These are phyloP conservation scores for Caenorhabditis tropicalis DNA, from an alignment of 1,140 invertebrate species.

Conservation along the genomic window DNA sequence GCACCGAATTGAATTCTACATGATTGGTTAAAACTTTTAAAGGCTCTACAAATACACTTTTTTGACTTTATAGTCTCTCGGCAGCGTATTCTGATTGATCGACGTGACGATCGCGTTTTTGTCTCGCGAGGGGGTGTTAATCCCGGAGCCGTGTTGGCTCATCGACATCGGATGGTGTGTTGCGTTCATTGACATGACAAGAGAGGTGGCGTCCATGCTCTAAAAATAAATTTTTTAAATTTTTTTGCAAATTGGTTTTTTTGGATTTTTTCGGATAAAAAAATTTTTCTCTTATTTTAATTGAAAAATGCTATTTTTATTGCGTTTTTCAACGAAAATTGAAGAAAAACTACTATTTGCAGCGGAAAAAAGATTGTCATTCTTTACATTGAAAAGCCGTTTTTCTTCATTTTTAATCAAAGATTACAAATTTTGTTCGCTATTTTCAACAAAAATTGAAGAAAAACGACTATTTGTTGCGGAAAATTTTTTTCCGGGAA, in stretches of 20 bases:
- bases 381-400: no score
- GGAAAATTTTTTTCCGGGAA: no score
- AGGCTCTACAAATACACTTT: slow-evolving; percentile 64
- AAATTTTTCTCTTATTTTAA: background rate
- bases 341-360: slow-evolving; percentile 42
- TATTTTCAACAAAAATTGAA: no score
- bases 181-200: slow-evolving; percentile 62
- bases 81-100: slow-evolving; percentile 62
- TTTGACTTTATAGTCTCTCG: slow-evolving; percentile 70
- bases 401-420: no score
- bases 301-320: background rate
- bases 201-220: slow-evolving; percentile 64
- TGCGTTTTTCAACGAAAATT: slow-evolving; percentile 32
- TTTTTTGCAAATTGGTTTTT: background rate
- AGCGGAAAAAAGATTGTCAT: background rate
- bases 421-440: no score
- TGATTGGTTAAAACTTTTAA: background rate
- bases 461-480: no score
- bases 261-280: background rate
- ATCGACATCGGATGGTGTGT: slow-evolving; percentile 61
- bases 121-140: slow-evolving; percentile 48
- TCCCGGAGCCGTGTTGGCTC: slow-evolving; percentile 59
- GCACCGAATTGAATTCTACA: background rate
- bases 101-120: slow-evolving; percentile 51
- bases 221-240: slow-evolving; percentile 14